Evolutionary conservation across 2,888 invertebrate genomes (phyloP), one percentile per base, ranked within the genome.

Genomic region (Busseola fusca): DNA sequence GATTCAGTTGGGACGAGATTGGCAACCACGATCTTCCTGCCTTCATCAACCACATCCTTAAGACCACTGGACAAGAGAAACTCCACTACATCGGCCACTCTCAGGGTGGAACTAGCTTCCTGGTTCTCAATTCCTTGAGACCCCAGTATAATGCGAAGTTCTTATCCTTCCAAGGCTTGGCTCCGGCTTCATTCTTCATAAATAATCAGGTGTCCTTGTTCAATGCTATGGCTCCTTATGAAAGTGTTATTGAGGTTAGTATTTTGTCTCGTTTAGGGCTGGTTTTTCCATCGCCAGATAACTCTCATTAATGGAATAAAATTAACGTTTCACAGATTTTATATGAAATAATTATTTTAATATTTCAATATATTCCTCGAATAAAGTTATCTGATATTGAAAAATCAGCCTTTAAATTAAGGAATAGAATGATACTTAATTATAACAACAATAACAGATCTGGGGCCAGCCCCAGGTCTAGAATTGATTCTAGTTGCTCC

Each of bases 61-160:
- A 57, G 1, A 76, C 48, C 2, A 92, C 90, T 30, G 88, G 88
- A 16, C 86, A 91, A 62, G 54, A 80, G 3, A 90, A 88, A 48
- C 74, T 93, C 12, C 93, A 94, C 69, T 94, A 93, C 76, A 82
- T 94, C 27, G 94, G 94, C 0, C 92, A 92, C 76, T 94, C 94
- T 0, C 94, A 94, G 80, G 94, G 94, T 18, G 91, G 93, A 16
- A 93, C 93, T 3, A 74, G 87, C 0, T 94, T 93, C 80, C 85
- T 93, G 60, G 92, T 93, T 0, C 87, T 94, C 57, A 91, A 88
- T 65, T 93, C 94, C 4, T 77, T 93, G 69, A 87, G 87, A 56
- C 93, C 93, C 0, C 90, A 92, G 42, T 94, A 92, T 74, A 93
- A 91, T 76, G 84, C 88, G 4, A 92, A 91, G 78, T 86, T 93